These are phyloP conservation scores for Campoplex capitator DNA, from an alignment of 2,888 invertebrate species.

Conservation along the genomic window DNA sequence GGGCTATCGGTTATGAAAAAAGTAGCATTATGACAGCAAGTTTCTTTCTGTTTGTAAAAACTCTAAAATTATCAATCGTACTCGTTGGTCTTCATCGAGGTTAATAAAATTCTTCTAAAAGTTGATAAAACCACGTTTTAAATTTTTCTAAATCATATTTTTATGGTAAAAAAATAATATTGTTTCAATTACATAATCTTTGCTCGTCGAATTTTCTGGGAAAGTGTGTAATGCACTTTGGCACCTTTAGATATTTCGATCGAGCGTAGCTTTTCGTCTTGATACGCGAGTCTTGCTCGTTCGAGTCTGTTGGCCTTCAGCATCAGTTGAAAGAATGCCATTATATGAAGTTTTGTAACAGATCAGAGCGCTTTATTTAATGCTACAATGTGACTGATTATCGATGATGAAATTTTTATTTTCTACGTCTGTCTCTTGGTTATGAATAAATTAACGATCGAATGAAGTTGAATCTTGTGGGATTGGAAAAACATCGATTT, in stretches of 20 bases:
- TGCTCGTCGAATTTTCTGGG: conserved; percentile 85
- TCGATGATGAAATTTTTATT: neutral
- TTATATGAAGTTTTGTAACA: conserved; percentile 74
- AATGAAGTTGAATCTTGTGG: conserved; percentile 8
- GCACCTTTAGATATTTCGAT: conserved; percentile 84
- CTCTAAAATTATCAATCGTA: no score
- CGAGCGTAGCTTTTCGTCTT: conserved; percentile 87
- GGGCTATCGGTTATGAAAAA: no score
- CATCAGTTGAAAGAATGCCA: conserved; percentile 87
- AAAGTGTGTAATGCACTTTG: conserved; percentile 84
- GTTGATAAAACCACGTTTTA: neutral
- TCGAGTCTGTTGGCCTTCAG: conserved; percentile 86
- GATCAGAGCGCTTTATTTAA: conserved; percentile 19
- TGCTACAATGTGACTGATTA: conserved; percentile 30
- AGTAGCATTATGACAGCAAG: no score
- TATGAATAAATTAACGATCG: conserved; percentile 14
- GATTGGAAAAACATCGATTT: conserved; percentile 30
- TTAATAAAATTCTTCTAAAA: neutral
- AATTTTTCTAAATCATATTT: neutral
- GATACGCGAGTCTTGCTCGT: conserved; percentile 85
- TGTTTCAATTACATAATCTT: conserved; percentile 75
- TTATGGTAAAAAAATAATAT: neutral
- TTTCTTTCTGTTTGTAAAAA: no score
- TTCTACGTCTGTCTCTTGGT: neutral
- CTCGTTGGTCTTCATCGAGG: neutral